A percentile compares a stretch with the other conserved stretches of the same genome.
Conservation (phyloP, 2,113 vertebrate species). For the Opisthocomus hoazin region DNA sequence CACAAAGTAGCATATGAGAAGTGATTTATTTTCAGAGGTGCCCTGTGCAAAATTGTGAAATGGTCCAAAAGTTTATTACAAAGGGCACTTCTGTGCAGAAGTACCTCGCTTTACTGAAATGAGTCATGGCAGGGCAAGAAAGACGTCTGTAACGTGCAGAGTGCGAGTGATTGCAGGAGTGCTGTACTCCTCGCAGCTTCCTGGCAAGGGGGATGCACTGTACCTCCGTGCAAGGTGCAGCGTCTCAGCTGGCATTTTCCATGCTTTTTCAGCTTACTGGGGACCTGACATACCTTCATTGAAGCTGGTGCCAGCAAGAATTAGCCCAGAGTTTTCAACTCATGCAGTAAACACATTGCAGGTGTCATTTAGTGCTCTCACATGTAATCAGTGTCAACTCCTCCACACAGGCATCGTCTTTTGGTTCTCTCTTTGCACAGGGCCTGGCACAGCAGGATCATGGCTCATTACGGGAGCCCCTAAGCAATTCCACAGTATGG, state of each 20-base stretch:
- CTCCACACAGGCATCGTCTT: not conserved
- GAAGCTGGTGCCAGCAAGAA: not conserved
- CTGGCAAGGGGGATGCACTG: not conserved
- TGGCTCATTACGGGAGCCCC: not conserved
- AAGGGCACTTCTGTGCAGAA: not conserved
- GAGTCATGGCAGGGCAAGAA: not conserved
- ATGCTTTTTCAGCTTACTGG: not conserved
- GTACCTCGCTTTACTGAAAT: not conserved
- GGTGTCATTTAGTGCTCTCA: not conserved
- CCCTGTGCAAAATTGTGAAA: not conserved
- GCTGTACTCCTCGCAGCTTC: not conserved
- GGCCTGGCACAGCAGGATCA: not conserved
- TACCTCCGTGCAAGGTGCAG: accelerated
- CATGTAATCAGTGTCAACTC: not conserved
- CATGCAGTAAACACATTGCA: accelerated
- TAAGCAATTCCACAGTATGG: not conserved
- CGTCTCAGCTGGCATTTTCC: not conserved
- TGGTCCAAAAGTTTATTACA: not conserved
- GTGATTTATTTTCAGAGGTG: constrained; percentile 16
- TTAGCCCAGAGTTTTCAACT: not conserved
- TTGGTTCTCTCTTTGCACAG: not conserved
- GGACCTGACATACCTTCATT: not conserved
- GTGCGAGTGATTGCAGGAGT: not conserved
- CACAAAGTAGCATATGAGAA: not conserved
- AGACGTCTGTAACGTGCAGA: accelerated